These are phyloP conservation scores for Anodontia alba DNA, from an alignment of 2,888 invertebrate genomes.

Conservation along the genomic window DNA sequence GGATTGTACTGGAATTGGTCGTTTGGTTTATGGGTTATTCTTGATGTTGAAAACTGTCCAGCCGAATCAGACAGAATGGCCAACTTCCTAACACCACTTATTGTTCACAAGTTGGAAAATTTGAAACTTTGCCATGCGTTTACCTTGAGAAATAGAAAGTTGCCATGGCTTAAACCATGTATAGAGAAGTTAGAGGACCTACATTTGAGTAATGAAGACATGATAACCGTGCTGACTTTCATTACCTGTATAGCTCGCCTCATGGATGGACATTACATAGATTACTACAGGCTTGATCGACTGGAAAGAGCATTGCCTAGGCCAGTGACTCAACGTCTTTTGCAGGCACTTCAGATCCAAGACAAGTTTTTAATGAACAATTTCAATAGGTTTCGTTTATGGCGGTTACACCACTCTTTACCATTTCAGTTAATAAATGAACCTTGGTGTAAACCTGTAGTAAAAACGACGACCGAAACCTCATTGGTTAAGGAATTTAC, in stretches of 20 bases:
- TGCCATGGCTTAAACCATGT: conserved; percentile 7
- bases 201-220: not conserved
- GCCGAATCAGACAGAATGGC: not conserved
- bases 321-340: conserved; percentile 7
- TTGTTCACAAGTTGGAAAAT: conserved; percentile 5
- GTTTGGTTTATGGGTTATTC: conserved; percentile 12
- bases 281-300: not conserved
- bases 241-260: conserved; percentile 2
- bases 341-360: not conserved
- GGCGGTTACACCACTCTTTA: conserved; percentile 5
- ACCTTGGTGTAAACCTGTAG: not conserved
- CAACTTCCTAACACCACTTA: conserved; percentile 7
- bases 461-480: not conserved
- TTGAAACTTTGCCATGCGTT: conserved; percentile 9
- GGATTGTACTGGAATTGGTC: conserved; percentile 19
- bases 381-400: conserved; percentile 4
- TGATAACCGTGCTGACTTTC: conserved; percentile 8
- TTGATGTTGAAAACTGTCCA: conserved; percentile 16
- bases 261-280: conserved; percentile 6
- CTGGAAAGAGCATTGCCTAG: conserved; percentile 5
- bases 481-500: not conserved
- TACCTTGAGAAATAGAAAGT: not conserved
- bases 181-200: conserved; percentile 8
- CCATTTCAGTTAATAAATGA: not conserved
- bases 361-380: conserved; percentile 10